Percentiles rank a stretch among this genome's conserved stretches.
phyloP scores from a whole-genome alignment of 2,797 vertebrate genomes.

The Sebastes kiyomatsui region DNA sequence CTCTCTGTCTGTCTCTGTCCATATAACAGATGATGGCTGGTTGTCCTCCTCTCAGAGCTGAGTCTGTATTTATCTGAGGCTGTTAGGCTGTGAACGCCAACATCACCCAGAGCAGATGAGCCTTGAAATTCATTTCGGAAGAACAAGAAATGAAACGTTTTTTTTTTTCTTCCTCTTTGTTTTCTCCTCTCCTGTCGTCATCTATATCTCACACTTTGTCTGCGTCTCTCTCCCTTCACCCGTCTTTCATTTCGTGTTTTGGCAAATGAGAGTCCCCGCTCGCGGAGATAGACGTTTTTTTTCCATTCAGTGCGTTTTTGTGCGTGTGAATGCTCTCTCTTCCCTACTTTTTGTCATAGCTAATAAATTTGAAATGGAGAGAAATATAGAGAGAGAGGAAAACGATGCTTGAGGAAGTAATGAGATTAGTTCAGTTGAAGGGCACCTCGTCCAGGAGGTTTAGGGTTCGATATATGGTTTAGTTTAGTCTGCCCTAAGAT shows the following conservation, averaged over 20 bases:
- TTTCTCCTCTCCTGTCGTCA: slow-evolving; percentile 1
- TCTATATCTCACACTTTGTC: background rate
- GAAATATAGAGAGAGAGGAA: background rate
- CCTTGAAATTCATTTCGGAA: slow-evolving; percentile 69
- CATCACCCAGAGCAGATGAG: slow-evolving; percentile 62
- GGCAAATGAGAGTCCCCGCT: slow-evolving; percentile 17
- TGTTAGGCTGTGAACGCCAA: slow-evolving; percentile 52
- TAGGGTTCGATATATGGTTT: background rate
- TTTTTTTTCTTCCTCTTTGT: background rate
- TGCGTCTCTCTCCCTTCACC: background rate
- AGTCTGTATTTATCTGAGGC: slow-evolving; percentile 54
- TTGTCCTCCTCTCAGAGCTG: slow-evolving; percentile 25
- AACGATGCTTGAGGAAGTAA: background rate
- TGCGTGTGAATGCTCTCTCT: slow-evolving; percentile 18
- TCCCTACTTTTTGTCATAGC: slow-evolving; percentile 23
- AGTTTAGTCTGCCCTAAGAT: background rate
- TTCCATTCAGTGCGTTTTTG: slow-evolving; percentile 12
- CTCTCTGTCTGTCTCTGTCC: slow-evolving; percentile 12
- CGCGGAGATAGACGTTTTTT: background rate
- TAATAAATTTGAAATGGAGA: slow-evolving; percentile 34
- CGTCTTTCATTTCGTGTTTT: slow-evolving; percentile 41
- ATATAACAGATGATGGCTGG: slow-evolving; percentile 28
- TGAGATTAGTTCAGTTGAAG: slow-evolving; percentile 14
- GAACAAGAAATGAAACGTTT: slow-evolving; percentile 41
- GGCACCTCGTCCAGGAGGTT: background rate